phyloP scores from a whole-genome alignment of 1,140 invertebrate species.

The Amphibalanus amphitrite region DNA sequence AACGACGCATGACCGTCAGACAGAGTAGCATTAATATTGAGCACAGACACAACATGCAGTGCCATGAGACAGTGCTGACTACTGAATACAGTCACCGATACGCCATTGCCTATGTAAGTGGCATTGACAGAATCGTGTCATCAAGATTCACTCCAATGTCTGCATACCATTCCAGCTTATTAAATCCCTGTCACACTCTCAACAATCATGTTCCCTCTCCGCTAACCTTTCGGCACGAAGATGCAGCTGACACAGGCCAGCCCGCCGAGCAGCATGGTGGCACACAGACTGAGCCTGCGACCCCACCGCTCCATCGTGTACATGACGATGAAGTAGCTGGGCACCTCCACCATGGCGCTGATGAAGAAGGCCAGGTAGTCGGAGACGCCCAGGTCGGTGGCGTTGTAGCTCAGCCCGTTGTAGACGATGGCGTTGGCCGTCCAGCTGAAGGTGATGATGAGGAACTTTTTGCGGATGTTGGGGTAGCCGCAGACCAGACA shows the following conservation, averaged over 20 bases:
- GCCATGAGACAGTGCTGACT: too few species aligned
- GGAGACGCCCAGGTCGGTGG: conserved; percentile 32
- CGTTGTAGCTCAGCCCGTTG: conserved; percentile 35
- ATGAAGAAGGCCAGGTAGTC: conserved; percentile 36
- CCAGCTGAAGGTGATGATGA: conserved; percentile 36
- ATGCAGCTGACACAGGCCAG: conserved; percentile 48
- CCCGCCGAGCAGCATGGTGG: conserved; percentile 69
- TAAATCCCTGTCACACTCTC: too few species aligned
- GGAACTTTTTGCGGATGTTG: conserved; percentile 31
- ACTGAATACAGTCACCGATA: too few species aligned
- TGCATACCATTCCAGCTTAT: too few species aligned
- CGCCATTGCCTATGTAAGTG: too few species aligned
- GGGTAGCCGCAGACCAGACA: conserved; percentile 26
- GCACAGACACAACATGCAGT: too few species aligned
- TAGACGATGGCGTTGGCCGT: conserved; percentile 33
- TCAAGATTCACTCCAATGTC: too few species aligned
- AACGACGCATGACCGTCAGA: too few species aligned
- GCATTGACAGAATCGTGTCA: too few species aligned
- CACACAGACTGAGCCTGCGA: conserved; percentile 60
- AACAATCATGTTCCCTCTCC: too few species aligned
- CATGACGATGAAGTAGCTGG: conserved; percentile 71
- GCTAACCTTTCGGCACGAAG: conserved; percentile 30
- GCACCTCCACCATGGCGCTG: conserved; percentile 58
- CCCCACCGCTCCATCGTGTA: conserved; percentile 61
- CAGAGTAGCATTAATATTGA: too few species aligned